Evolutionary conservation across 92 coral and sea anemone species (phyloP), one percentile per base, ranked within the genome.

Genomic region (Hydrozoanthus gracilis): DNA sequence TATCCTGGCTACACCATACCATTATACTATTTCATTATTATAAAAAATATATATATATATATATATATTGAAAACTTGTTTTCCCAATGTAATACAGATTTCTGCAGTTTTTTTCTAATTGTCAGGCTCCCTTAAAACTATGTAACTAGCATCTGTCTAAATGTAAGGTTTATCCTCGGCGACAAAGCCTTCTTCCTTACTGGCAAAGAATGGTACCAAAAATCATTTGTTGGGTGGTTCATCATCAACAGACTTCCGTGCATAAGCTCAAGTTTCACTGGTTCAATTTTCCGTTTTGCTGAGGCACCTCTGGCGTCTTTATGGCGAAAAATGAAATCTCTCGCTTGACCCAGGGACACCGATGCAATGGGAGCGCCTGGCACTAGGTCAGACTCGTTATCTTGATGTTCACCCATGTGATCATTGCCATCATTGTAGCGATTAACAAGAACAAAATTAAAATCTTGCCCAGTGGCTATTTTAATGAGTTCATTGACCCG

Each of bases 381-480:
- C n/a, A 90, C 90, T 49, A 94, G 91, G 67, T 92, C 95, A 56
- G 73, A 71, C 17, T 94, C 98, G 20, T 94, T 95, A 82, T 94
- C 98, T 73, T 93, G 87, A 79, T 94, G 98, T 48, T 94, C 98
- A 13, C 98, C 98, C 66, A 94, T 94, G 71, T 94, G 95, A 86
- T 94, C 98, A 71, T 71, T 86, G 7, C 98, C 98, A 71, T 94
- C 98, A 16, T 94, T 92, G 76, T 94, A 94, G 10, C 98, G 91
- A 82, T 94, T 94, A 46, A 94, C 94, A 67, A 94, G 94, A 18
- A 94, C 98, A 90, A 94, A 94, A 79, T 94, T 94, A 65, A 94
- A 94, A 47, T 67, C 49, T 13, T 89, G 92, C n/a, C 85, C 88
- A 16, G 93, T 90, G 27, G 86, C 60, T 7, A 88, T 75, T 4